Base-by-base conservation (phyloP, 2,888 invertebrate genomes). In the Thalpophila matura region DNA sequence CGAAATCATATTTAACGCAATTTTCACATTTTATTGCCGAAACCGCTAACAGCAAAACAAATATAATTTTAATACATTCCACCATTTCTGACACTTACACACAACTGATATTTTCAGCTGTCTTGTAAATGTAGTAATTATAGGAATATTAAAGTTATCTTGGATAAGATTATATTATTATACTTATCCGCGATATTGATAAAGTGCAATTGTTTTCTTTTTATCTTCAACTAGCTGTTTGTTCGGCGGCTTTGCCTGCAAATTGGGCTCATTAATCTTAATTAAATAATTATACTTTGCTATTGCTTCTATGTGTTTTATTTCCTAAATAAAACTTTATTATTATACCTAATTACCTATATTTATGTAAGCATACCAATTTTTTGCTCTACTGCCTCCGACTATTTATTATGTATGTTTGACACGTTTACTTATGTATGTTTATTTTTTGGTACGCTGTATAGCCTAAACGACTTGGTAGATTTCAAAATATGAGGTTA, bases 1-100 rank as follows among this genome's bases (percentile, higher is more conserved):
- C 80, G 9, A 84, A 84, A 40, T 80, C 75, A 16, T 82, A 78
- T n/a, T 76, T 77, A 33, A 82, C 75, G 61, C 84, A 84, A 60
- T 77, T 72, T 42, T 81, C 82, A 73, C 79, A 63, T 50, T 66
- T 49, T 62, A 55, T 69, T 56, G 74, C 43, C n/a, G 61, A 61
- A 27, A 63, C 27, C 16, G 77, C 73, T 20, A 72, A 42, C 58
- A 77, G 63, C 66, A 73, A 62, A 64, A 64, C 35, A 43, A 76
- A 43, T 26, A 62, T 45, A 63, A 46, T 43, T 69, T 73, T 68
- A 10, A 26, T 56, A 57, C 57, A 59, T 38, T 62, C 47, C 69
- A 76, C 53, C 77, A 76, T 77, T 63, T 65, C 35, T 64, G 61
- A 61, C 77, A 68, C 63, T 63, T 55, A 61, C 46, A 68, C 74